Evolutionary conservation across 1,140 invertebrate genomes (phyloP).

Genomic region (Dendrolimus punctatus): DNA sequence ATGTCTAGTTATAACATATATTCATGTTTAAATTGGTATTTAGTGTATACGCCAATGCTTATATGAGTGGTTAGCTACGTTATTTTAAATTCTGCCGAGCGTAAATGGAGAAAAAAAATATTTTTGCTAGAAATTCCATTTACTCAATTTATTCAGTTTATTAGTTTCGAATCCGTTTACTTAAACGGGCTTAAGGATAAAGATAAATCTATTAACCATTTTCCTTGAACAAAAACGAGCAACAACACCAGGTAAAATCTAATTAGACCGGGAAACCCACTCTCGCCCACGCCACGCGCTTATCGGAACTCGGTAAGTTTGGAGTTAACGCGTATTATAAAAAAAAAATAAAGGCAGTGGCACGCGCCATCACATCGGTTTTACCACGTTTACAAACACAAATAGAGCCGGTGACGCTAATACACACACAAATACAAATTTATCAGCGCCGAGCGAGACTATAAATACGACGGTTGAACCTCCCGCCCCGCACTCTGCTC

Average conservation of each 20-base stretch:
- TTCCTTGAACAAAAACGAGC: too few relatives aligned
- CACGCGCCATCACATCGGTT: not conserved
- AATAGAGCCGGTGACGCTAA: constrained; percentile 35
- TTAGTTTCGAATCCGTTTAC: too few relatives aligned
- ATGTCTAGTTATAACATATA: too few relatives aligned
- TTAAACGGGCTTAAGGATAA: too few relatives aligned
- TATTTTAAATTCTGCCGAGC: too few relatives aligned
- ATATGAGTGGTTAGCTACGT: too few relatives aligned
- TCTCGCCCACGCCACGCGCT: not conserved
- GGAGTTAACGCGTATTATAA: not conserved
- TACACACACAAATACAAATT: constrained; percentile 35
- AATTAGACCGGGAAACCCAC: not conserved
- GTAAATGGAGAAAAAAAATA: too few relatives aligned
- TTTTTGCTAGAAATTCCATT: too few relatives aligned
- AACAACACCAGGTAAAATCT: not conserved
- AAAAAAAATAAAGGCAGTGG: not conserved
- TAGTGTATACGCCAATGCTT: too few relatives aligned
- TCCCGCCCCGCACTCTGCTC: constrained; percentile 46
- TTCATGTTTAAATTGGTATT: too few relatives aligned
- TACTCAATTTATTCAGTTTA: too few relatives aligned
- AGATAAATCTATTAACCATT: too few relatives aligned
- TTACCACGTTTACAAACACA: constrained; percentile 11
- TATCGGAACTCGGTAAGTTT: not conserved
- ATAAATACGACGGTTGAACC: constrained; percentile 39
- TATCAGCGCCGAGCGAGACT: constrained; percentile 23